phyloP scores from a whole-genome alignment of 2,797 vertebrate genomes.

The Pantherophis vulpinus region DNA sequence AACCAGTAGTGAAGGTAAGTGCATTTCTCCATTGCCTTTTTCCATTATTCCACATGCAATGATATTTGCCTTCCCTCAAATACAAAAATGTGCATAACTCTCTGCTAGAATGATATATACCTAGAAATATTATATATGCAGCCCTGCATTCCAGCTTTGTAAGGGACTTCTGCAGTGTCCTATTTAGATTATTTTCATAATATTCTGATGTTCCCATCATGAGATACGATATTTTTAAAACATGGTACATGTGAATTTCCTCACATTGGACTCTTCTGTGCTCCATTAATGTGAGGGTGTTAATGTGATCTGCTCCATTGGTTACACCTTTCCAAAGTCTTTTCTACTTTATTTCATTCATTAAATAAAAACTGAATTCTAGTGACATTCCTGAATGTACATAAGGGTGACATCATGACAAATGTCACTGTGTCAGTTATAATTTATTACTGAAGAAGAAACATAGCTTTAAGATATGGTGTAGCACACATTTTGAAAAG shows the following conservation, averaged over 20 bases:
- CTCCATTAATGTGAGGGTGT: background rate
- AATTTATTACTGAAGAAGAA: background rate
- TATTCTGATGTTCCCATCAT: background rate
- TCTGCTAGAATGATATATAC: background rate
- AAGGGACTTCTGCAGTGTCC: background rate
- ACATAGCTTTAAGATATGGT: background rate
- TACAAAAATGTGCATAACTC: background rate
- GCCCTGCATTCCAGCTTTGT: background rate
- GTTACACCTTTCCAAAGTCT: background rate
- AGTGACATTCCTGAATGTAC: background rate
- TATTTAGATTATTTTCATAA: background rate
- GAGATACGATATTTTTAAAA: background rate
- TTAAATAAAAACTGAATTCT: background rate
- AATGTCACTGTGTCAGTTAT: background rate
- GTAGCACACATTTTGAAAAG: background rate
- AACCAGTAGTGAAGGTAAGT: too few relatives aligned
- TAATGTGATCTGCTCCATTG: background rate
- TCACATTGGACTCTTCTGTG: background rate
- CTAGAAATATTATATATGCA: background rate
- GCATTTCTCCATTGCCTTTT: background rate
- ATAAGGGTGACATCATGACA: background rate
- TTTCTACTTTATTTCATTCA: background rate
- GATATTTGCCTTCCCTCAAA: background rate
- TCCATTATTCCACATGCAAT: background rate
- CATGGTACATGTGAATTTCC: background rate